Percentiles rank a stretch among this genome's conserved stretches.
phyloP scores from a whole-genome alignment of 2,113 vertebrate species.

The Zosterops pallidus region DNA sequence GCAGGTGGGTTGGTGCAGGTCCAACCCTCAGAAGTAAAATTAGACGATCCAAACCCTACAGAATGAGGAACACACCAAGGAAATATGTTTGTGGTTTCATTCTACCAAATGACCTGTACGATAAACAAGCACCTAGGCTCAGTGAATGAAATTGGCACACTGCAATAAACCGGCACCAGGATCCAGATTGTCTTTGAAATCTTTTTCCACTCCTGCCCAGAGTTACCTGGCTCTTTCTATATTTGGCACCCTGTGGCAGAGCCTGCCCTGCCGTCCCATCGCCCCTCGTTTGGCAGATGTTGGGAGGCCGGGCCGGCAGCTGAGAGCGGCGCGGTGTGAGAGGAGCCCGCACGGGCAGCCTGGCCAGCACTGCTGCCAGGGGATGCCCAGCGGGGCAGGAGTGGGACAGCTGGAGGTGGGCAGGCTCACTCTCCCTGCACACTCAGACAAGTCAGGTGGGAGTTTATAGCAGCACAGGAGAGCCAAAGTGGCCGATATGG shows the following conservation, averaged over 20 bases:
- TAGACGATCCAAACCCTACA: background rate
- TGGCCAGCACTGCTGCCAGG: rapidly evolving
- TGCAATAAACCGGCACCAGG: background rate
- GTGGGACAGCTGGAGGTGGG: background rate
- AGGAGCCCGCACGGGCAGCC: conserved; percentile 10
- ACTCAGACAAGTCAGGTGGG: rapidly evolving
- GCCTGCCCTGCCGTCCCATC: background rate
- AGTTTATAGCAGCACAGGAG: background rate
- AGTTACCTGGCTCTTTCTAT: background rate
- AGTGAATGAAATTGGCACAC: background rate
- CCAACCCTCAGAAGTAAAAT: background rate
- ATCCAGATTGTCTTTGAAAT: background rate
- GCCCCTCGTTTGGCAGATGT: background rate
- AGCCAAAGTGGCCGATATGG: rapidly evolving
- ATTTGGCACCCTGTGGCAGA: background rate
- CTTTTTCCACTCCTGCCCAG: background rate
- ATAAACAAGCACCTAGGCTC: background rate
- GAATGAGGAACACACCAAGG: background rate
- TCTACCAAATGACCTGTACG: background rate
- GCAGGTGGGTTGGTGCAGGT: background rate
- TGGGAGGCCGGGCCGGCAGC: background rate
- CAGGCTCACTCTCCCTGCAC: background rate
- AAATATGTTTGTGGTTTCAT: background rate
- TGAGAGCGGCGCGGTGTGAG: background rate
- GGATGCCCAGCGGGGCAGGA: background rate